phyloP scores from a whole-genome alignment of 1,140 invertebrate genomes.

The Homalodisca vitripennis region DNA sequence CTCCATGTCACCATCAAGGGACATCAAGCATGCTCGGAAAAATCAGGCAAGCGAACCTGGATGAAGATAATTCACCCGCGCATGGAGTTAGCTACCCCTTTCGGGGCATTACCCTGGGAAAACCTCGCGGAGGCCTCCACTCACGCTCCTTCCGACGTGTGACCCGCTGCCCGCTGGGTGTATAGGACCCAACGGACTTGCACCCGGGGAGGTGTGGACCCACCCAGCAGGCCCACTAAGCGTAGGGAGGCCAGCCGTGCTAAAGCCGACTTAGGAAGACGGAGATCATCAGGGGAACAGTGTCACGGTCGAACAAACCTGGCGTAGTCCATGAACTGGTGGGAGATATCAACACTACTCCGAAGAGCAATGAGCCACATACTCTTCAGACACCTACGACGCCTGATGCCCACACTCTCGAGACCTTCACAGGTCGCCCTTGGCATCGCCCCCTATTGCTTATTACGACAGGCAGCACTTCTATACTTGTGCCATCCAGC shows the following conservation, averaged over 20 bases:
- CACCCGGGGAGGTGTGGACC: not conserved
- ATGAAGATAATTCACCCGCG: not conserved
- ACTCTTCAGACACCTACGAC: conserved; percentile 39
- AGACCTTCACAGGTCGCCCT: conserved; percentile 36
- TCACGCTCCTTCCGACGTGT: not conserved
- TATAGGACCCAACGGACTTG: not conserved
- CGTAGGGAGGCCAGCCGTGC: not conserved
- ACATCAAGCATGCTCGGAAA: not conserved
- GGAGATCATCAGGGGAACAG: not conserved
- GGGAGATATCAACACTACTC: too few relatives aligned
- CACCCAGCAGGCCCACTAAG: not conserved
- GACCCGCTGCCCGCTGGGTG: not conserved
- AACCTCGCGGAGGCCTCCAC: too few relatives aligned
- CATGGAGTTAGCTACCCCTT: not conserved
- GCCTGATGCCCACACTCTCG: conserved; percentile 30
- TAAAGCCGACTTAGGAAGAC: not conserved
- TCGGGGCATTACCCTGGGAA: not conserved
- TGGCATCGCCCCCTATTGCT: conserved; percentile 44
- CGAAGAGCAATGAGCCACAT: conserved; percentile 42
- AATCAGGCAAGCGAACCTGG: not conserved
- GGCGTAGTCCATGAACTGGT: conserved; percentile 40
- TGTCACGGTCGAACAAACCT: not conserved
- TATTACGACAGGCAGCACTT: conserved; percentile 44
- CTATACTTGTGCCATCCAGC: conserved; percentile 22
- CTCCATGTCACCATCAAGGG: not conserved